Evolutionary conservation across 2,797 vertebrate genomes (phyloP), one percentile per base, ranked within the genome.

Genomic region (Muscicapa comitata): DNA sequence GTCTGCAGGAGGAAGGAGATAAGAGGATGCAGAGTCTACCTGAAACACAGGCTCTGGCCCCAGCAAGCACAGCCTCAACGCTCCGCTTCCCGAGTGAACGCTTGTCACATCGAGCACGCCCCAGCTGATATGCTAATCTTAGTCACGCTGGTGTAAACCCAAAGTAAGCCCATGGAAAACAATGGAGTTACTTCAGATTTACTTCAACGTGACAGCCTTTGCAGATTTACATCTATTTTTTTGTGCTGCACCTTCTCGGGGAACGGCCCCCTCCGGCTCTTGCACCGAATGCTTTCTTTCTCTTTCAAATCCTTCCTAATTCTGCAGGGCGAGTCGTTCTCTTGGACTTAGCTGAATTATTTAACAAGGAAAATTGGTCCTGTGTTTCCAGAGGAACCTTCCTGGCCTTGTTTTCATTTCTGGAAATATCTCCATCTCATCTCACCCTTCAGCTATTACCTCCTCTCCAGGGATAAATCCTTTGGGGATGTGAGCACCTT

Each of bases 161-260:
- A 7, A 73, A 92, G 92, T 90, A 92, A 93, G 82, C 91, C 76
- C 0, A 5, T 4, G 66, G 76, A 61, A 94, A 94, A 95, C 92
- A 95, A 91, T 81, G 5, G 87, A 88, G 92, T 90, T 90, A 84
- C 93, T 96, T 91, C 79, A 92, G 92, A 81, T 95, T 93, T 93
- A 58, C 73, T 90, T 73, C 93, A 94, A 8, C 8, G 66, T 94
- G 88, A 94, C 90, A 75, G 85, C 88, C 55, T 88, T 77, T 90
- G 66, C 73, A 88, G 86, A 88, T 93, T 95, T 93, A 45, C 76
- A 43, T 90, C 87, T 90, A 33, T 88, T 96, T 96, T 48, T 92
- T 62, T 71, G 58, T 58, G 79, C 85, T 84, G 79, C 76, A 83
- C 91, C 94, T 90, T 83, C 50, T 35, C 0, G 1, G 62, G 47